Base-by-base conservation (phyloP, 2,888 invertebrate species). In the Lepas anatifera region DNA sequence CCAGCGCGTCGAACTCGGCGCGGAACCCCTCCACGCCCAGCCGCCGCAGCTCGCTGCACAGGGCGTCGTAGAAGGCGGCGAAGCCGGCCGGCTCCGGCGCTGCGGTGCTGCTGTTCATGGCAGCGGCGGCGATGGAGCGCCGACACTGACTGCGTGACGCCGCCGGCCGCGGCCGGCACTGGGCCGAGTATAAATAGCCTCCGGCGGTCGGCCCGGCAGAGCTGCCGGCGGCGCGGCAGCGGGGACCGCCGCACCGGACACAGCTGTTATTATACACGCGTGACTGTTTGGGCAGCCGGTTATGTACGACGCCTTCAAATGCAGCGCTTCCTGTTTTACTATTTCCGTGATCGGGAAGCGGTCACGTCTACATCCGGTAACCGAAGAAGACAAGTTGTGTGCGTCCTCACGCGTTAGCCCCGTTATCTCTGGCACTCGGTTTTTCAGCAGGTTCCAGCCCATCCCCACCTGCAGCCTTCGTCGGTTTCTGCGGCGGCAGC, bases 1-100 rank as follows among this genome's bases (percentile, higher is more conserved):
- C 58, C 18, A 58, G 32, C 58, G 58, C 58, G 58, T 58, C 58
- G 32, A 58, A 58, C 58, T 58, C 58, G 58, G 58, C 58, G 58
- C 58, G 58, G 58, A 18, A 58, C 58, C 11, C 10, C 58, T 58
- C 58, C 18, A 58, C 32, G 32, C 58, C 58, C 18, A 58, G 58
- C 18, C 4, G 3, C 3, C 58, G 58, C 58, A 58, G 29, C 29
- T 58, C 58, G 32, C 32, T 22, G 18, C 58, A 58, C 58, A 58
- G 29, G 32, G 32, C 58, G 32, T 58, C 58, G 58, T 58, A 58
- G 58, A 58, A 58, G 32, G 58, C 13, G 32, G 32, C 16, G 32
- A 58, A 58, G 32, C 58, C 58, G 58, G 3, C 10, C 22, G 58
- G 32, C 58, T 58, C 16, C 16, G 58, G 58, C 1, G 32, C 58